These are phyloP conservation scores for Cephus sareptanus DNA, from an alignment of 2,888 invertebrate species.

Conservation along the genomic window DNA sequence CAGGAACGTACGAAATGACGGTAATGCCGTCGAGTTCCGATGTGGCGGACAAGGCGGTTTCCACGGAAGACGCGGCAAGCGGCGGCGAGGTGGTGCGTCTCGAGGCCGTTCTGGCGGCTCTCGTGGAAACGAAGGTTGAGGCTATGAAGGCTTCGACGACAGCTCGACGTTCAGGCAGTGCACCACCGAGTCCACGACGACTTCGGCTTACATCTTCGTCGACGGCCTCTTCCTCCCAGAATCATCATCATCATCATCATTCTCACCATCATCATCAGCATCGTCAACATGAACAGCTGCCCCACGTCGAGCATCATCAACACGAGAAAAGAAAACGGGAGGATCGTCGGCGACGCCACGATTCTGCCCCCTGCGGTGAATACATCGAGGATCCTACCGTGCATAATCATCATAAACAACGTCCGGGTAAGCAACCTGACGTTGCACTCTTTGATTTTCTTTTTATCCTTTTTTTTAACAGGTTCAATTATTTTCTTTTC, in stretches of 20 bases:
- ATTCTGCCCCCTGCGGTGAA: constrained; percentile 58
- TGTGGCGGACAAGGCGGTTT: constrained; percentile 77
- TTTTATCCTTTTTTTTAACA: not conserved
- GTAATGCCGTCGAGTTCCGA: constrained; percentile 63
- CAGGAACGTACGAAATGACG: constrained; percentile 46
- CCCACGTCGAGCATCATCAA: constrained; percentile 40
- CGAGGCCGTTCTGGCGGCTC: constrained; percentile 77
- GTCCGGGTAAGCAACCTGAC: constrained; percentile 36
- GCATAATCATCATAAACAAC: constrained; percentile 30
- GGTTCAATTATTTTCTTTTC: not conserved
- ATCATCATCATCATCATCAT: constrained; percentile 54
- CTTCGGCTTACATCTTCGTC: constrained; percentile 65
- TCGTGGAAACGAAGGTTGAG: constrained; percentile 79
- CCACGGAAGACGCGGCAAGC: constrained; percentile 71
- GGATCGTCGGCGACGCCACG: constrained; percentile 49
- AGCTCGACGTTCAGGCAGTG: constrained; percentile 65
- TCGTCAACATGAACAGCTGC: constrained; percentile 40
- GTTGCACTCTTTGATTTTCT: not conserved
- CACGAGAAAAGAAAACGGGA: constrained; percentile 39
- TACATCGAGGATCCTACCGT: constrained; percentile 41
- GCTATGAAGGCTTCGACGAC: constrained; percentile 68
- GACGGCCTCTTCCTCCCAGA: constrained; percentile 64
- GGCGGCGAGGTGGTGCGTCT: constrained; percentile 72
- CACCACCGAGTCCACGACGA: constrained; percentile 65
- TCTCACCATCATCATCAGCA: constrained; percentile 48